Conservation (phyloP, 2,797 vertebrate genomes). For the Chaenodraco wilsoni region DNA sequence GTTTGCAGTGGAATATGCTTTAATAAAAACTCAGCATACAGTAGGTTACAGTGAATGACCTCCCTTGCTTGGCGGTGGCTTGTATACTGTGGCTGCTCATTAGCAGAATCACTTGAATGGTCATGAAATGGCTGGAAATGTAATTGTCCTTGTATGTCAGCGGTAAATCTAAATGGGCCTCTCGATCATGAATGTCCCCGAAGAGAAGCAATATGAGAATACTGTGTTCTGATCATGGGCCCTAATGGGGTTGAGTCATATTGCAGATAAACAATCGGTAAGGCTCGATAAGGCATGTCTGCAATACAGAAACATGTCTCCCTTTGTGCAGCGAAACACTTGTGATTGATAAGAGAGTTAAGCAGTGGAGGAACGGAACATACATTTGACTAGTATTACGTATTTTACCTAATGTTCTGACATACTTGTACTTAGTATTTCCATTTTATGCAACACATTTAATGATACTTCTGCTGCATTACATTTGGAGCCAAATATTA, state of each 20-base stretch:
- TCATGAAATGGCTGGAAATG: constrained; percentile 54
- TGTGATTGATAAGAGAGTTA: too few species aligned
- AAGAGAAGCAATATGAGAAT: constrained; percentile 37
- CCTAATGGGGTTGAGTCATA: constrained; percentile 20
- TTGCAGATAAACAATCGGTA: not conserved
- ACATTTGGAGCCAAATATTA: too few species aligned
- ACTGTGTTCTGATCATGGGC: constrained; percentile 26
- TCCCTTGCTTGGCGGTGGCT: constrained; percentile 12
- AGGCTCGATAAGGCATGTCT: not conserved
- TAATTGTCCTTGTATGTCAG: constrained; percentile 63
- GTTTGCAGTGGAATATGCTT: constrained; percentile 17
- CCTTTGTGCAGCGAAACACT: too few species aligned
- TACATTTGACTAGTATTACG: too few species aligned
- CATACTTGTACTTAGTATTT: too few species aligned
- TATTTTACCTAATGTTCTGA: too few species aligned
- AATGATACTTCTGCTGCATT: too few species aligned
- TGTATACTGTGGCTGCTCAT: constrained; percentile 55
- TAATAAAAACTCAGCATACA: constrained; percentile 12
- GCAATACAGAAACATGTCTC: not conserved
- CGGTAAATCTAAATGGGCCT: constrained; percentile 27
- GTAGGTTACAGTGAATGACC: constrained; percentile 9
- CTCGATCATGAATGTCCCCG: constrained; percentile 10
- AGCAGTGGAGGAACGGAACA: too few species aligned
- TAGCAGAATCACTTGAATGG: constrained; percentile 56
- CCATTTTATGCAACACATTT: too few species aligned